These are phyloP conservation scores for Axinella damicornis DNA, from an alignment of 37 sponge, comb jelly and placozoan genomes.

Conservation along the genomic window DNA sequence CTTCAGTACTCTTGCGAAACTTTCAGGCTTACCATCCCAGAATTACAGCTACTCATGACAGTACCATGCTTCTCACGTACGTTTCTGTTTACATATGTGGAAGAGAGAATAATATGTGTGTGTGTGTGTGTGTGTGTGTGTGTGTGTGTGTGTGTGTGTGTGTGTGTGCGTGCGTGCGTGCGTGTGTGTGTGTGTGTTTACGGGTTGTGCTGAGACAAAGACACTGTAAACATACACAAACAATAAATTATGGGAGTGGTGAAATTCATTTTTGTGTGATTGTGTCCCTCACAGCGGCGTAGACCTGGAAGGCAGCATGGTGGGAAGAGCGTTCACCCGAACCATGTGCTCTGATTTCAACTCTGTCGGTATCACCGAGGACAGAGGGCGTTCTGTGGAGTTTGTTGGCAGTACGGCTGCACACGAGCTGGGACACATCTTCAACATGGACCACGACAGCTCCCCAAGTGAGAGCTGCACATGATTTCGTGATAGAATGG, in stretches of 20 bases:
- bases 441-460: conserved; percentile 76
- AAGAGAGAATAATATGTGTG: not conserved
- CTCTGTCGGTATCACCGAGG: conserved; percentile 61
- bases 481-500: too few species aligned
- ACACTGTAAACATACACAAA: too few species aligned
- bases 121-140: conserved; percentile 9
- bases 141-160: conserved; percentile 27
- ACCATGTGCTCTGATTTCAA: conserved; percentile 58
- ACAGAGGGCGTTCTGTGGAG: not conserved
- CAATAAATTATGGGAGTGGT: too few species aligned
- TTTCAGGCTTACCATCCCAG: conserved; percentile 20
- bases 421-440: conserved; percentile 89
- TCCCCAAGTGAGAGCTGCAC: not conserved
- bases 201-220: too few species aligned
- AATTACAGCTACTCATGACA: conserved; percentile 40
- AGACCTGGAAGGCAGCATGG: conserved; percentile 37
- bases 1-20: conserved; percentile 8
- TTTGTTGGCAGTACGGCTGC: conserved; percentile 64
- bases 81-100: too few species aligned
- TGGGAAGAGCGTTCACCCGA: conserved; percentile 72
- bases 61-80: conserved; percentile 67
- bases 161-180: not conserved
- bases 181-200: conserved; percentile 12
- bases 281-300: conserved; percentile 73
- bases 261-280: too few species aligned